Conservation (phyloP, 2,113 vertebrate genomes). For the Rhinopomastus cyanomelas region DNA sequence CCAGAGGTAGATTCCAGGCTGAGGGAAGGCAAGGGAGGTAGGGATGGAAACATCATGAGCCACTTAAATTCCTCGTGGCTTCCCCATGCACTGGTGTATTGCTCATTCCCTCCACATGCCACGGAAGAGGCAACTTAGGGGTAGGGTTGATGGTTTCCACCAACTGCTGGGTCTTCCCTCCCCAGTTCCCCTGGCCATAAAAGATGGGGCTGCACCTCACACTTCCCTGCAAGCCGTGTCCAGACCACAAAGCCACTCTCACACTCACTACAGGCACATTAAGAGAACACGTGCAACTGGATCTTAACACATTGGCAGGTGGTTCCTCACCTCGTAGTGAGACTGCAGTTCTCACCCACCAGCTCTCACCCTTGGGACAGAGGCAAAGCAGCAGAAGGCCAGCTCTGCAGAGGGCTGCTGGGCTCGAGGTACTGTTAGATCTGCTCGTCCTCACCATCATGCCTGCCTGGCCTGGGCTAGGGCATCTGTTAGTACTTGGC, state of each 20-base stretch:
- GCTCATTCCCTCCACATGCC: background rate
- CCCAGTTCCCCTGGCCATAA: background rate
- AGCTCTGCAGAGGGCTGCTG: background rate
- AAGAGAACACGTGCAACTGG: background rate
- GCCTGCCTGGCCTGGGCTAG: background rate
- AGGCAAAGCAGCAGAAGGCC: background rate
- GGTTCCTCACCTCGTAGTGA: slow-evolving; percentile 28
- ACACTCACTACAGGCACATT: background rate
- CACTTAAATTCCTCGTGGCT: background rate
- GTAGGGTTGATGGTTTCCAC: slow-evolving; percentile 6
- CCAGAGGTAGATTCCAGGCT: slow-evolving; percentile 9
- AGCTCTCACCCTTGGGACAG: background rate
- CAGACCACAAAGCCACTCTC: slow-evolving; percentile 35
- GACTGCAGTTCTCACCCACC: slow-evolving; percentile 17
- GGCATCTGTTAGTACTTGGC: background rate
- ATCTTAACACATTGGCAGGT: slow-evolving; percentile 31
- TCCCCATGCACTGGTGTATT: fast-evolving
- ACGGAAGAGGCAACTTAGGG: background rate
- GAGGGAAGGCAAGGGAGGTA: background rate
- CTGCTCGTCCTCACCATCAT: background rate
- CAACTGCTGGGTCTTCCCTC: background rate
- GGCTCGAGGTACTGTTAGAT: background rate
- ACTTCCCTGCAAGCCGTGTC: background rate
- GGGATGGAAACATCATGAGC: background rate
- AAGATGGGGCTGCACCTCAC: background rate